A percentile compares a stretch with the other conserved stretches of the same genome.
Evolutionary conservation across 2,888 invertebrate genomes (phyloP).

Genomic region (Sclerodermus sp.): DNA sequence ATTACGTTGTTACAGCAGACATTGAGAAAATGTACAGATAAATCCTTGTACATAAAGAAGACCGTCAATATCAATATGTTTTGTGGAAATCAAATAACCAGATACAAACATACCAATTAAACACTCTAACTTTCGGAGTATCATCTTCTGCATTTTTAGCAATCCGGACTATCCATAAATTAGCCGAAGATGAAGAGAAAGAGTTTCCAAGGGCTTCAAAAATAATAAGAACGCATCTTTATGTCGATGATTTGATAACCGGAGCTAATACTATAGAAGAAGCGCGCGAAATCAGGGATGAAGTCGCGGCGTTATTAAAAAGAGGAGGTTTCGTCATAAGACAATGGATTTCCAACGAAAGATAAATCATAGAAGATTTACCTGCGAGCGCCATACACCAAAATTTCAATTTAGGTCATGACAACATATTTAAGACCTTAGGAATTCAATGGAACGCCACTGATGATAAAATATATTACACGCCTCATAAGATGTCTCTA

Average conservation of each 20-base stretch:
- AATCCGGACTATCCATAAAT: slow-evolving; percentile 9
- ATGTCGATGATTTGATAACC: slow-evolving; percentile 7
- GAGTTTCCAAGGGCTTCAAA: not conserved
- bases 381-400: too few species aligned
- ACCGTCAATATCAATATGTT: slow-evolving; percentile 11
- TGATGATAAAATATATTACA: too few species aligned
- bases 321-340: not conserved
- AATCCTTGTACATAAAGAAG: slow-evolving; percentile 6
- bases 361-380: not conserved
- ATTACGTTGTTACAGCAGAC: slow-evolving; percentile 9
- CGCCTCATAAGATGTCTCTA: slow-evolving; percentile 2
- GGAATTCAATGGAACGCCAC: too few species aligned
- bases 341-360: slow-evolving; percentile 3
- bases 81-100: slow-evolving; percentile 12
- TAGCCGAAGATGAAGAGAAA: slow-evolving; percentile 11
- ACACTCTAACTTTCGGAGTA: slow-evolving; percentile 13
- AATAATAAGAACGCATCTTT: slow-evolving; percentile 4
- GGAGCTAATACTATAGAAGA: not conserved
- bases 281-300: not conserved
- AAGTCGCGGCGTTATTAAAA: not conserved
- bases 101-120: slow-evolving; percentile 9
- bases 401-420: not conserved
- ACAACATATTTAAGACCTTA: not conserved
- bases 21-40: slow-evolving; percentile 15
- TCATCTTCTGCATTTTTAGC: slow-evolving; percentile 15